phyloP scores from a whole-genome alignment of 2,888 invertebrate genomes.

The Clistopyga incitator region DNA sequence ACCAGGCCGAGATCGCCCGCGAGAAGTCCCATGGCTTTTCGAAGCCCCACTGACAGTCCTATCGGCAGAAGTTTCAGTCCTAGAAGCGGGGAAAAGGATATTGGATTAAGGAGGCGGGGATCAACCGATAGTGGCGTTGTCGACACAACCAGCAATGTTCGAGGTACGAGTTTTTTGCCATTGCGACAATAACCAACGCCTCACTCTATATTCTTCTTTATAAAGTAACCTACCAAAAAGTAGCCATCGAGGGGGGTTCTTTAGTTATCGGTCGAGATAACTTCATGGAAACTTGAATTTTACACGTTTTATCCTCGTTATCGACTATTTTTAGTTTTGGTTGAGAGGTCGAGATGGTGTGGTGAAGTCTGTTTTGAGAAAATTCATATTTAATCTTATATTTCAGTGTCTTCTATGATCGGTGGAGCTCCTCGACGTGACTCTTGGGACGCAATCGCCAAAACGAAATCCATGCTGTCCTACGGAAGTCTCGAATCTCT shows the following conservation, averaged over 20 bases:
- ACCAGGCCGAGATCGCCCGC: constrained; percentile 78
- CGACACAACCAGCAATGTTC: constrained; percentile 82
- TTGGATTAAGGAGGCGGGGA: constrained; percentile 71
- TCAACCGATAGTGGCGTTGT: constrained; percentile 79
- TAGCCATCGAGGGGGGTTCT: no score
- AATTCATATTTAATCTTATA: no score
- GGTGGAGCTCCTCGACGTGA: constrained; percentile 88
- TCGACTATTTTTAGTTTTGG: no score
- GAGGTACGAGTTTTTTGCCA: constrained; percentile 70
- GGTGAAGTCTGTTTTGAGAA: no score
- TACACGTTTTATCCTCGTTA: no score
- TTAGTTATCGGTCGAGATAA: no score
- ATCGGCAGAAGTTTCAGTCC: constrained; percentile 79
- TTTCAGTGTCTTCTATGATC: constrained; percentile 86
- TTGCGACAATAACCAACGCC: no score
- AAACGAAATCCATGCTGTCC: constrained; percentile 91
- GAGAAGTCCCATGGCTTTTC: constrained; percentile 76
- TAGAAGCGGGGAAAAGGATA: constrained; percentile 75
- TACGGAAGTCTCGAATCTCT: constrained; percentile 89
- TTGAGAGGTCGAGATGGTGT: no score
- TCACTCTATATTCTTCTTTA: no score
- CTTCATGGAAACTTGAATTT: no score
- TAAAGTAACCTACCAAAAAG: no score
- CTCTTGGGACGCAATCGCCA: constrained; percentile 93
- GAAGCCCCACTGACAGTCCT: constrained; percentile 77